Evolutionary conservation across 2,888 invertebrate genomes (phyloP), one percentile per base, ranked within the genome.

Genomic region (Acronicta psi): DNA sequence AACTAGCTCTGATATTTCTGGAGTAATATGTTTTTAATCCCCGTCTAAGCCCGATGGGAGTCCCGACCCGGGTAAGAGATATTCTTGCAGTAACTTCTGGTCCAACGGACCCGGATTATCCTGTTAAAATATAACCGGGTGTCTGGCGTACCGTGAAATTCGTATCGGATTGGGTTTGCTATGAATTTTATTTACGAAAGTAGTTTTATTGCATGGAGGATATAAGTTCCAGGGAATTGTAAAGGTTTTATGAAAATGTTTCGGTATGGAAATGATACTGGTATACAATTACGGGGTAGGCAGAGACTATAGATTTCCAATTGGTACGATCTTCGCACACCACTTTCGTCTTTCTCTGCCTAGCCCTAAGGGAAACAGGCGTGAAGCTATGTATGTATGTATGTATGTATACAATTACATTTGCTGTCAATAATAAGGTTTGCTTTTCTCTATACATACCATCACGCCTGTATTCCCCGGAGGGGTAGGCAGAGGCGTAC

Each of bases 101-200:
- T 54, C 55, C 47, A 56, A 18, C 43, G 70, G 50, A 14, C 38
- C 55, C 61, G 63, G 77, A 74, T 73, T 67, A 73, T 76, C 70
- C 55, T 51, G 70, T 67, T 73, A 75, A 76, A 70, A 73, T 76
- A 67, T 76, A 75, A 70, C 74, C 67, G 70, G 61, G 44, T 59
- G 47, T 51, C 44, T 44, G 34, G 25, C 53, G 59, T 57, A 53
- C 65, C 75, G 61, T 74, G 69, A 66, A 77, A 75, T 74, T 36
- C 61, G 62, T 58, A 71, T 47, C 56, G 59, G 56, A 77, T 74
- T 45, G 54, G 62, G 59, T 71, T 71, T 55, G 20, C 72, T 55
- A 54, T 50, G 46, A 59, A 61, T 72, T 69, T 66, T 75, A 69
- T 75, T 73, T 65, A 58, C 43, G 45, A 43, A 55, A 60, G 13